These are phyloP conservation scores for Ophioninae sp. DNA, from an alignment of 2,888 invertebrate species.

Conservation along the genomic window DNA sequence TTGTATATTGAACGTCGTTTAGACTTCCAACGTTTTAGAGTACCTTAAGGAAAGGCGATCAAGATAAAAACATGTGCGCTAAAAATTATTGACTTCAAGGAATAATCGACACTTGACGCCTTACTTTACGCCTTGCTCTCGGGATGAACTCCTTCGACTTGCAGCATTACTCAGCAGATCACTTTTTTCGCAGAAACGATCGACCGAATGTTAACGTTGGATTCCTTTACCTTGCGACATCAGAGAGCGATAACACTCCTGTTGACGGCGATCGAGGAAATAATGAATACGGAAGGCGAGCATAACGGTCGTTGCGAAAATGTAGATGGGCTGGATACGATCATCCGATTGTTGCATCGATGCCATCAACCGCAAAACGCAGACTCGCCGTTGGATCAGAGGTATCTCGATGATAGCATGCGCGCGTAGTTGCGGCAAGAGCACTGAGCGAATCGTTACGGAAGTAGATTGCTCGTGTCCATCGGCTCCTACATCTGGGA, in stretches of 20 bases:
- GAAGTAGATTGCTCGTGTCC: constrained; percentile 76
- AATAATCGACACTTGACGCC: too few species aligned
- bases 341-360: constrained; percentile 67
- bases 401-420: constrained; percentile 62
- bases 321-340: constrained; percentile 61
- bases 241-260: constrained; percentile 73
- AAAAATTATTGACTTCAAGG: too few species aligned
- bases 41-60: too few species aligned
- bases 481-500: constrained; percentile 81
- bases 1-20: too few species aligned
- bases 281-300: constrained; percentile 61
- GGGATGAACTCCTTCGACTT: neutral
- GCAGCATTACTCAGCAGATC: neutral
- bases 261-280: constrained; percentile 69
- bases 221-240: constrained; percentile 65
- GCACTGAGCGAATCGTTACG: neutral
- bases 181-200: constrained; percentile 64
- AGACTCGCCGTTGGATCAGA: constrained; percentile 76
- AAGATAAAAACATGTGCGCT: too few species aligned
- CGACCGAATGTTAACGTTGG: constrained; percentile 62
- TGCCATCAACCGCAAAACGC: constrained; percentile 65
- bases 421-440: too few species aligned
- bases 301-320: constrained; percentile 53
- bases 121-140: too few species aligned
- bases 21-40: too few species aligned